Conservation (phyloP, 1,140 invertebrate species). For the Ips typographus region DNA sequence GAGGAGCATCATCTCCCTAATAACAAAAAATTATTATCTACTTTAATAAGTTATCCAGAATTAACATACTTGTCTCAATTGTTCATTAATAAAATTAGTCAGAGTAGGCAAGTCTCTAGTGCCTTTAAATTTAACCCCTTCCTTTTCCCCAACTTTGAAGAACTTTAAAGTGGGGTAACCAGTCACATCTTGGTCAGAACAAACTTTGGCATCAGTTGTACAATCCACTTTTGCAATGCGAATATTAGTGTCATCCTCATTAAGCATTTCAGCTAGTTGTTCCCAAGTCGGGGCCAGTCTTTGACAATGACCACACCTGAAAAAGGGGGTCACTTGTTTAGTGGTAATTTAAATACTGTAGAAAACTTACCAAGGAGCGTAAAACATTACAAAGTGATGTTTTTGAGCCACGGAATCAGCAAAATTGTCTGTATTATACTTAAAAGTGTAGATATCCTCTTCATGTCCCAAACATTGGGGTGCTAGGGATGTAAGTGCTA, state of each 20-base stretch:
- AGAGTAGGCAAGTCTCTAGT: constrained; percentile 70
- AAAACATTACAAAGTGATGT: constrained; percentile 77
- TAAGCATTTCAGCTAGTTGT: constrained; percentile 68
- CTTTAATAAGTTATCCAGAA: background rate
- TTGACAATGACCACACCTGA: constrained; percentile 73
- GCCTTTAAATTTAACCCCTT: constrained; percentile 68
- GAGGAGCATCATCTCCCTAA: constrained; percentile 48
- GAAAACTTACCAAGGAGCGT: constrained; percentile 69
- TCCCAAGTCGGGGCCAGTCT: constrained; percentile 70
- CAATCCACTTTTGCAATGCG: constrained; percentile 77
- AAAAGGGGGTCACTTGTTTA: constrained; percentile 1
- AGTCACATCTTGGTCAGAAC: constrained; percentile 72
- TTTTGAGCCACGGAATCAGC: constrained; percentile 60
- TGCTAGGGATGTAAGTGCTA: constrained; percentile 4
- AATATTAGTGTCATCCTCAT: constrained; percentile 63
- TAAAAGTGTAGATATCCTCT: constrained; percentile 50
- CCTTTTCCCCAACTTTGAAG: constrained; percentile 64
- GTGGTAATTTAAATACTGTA: background rate
- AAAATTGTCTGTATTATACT: constrained; percentile 58
- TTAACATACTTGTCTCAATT: constrained; percentile 55
- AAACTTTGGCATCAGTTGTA: constrained; percentile 68
- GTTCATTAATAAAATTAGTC: constrained; percentile 72
- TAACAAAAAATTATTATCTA: background rate
- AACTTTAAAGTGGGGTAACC: constrained; percentile 72
- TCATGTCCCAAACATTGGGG: constrained; percentile 36